Percentiles rank a stretch among this genome's conserved stretches.
Conservation (phyloP, 1,140 invertebrate genomes). For the Drosophila suzukii region DNA sequence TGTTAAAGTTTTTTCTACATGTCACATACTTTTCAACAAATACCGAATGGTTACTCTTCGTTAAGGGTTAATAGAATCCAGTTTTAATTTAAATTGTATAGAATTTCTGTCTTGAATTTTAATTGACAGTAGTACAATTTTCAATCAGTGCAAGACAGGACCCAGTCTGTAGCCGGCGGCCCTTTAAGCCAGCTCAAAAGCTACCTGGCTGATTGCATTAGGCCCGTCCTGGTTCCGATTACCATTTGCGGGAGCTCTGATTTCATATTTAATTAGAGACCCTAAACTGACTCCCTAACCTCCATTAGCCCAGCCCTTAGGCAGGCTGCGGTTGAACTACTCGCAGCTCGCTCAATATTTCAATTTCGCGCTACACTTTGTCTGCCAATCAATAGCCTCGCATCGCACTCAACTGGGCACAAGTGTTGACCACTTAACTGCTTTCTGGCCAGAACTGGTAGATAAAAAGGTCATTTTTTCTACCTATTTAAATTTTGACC, state of each 20-base stretch:
- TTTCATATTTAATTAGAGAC: slow-evolving; percentile 59
- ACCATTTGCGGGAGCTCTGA: slow-evolving; percentile 32
- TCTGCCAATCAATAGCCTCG: slow-evolving; percentile 64
- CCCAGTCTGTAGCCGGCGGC: neutral
- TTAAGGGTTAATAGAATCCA: too few species aligned
- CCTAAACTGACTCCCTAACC: slow-evolving; percentile 23
- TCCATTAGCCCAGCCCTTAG: slow-evolving; percentile 37
- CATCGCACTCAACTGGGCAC: slow-evolving; percentile 26
- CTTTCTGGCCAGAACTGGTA: neutral
- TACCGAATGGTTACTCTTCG: too few species aligned
- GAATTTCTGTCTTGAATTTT: too few species aligned
- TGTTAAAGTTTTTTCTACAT: too few species aligned
- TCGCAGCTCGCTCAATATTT: slow-evolving; percentile 72
- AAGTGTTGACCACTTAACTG: slow-evolving; percentile 2
- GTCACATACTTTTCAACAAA: too few species aligned
- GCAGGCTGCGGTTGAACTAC: slow-evolving; percentile 48
- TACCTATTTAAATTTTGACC: too few species aligned
- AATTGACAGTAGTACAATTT: neutral
- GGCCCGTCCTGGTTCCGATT: slow-evolving; percentile 8
- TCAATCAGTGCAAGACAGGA: neutral
- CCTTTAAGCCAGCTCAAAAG: slow-evolving; percentile 3
- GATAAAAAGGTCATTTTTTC: too few species aligned
- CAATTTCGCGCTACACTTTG: slow-evolving; percentile 72
- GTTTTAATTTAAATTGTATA: too few species aligned
- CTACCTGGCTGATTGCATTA: slow-evolving; percentile 33